Base-by-base conservation (phyloP, 2,888 invertebrate genomes). In the Lithophane ornitopus region DNA sequence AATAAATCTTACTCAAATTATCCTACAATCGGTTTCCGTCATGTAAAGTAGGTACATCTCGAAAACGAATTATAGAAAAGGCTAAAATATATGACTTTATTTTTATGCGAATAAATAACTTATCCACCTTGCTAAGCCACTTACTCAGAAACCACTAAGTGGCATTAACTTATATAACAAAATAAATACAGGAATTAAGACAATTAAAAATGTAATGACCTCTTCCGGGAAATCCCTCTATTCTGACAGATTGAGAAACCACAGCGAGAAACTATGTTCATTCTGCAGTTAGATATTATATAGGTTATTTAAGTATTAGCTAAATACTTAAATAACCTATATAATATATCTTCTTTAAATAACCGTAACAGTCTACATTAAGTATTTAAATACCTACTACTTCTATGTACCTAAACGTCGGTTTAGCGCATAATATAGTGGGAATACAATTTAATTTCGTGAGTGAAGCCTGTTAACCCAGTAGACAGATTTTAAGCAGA, bases 381-480 rank as follows among this genome's bases (percentile, higher is more conserved):
- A 4, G 44, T 39, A 61, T 69, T 78, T 59, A 62, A 34, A 16
- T 19, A 61, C n/a, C 41, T 63, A 41, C 12, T 59, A 14, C 16
- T 52, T 52, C 12, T 34, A 34, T 34, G 34, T 54, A n/a, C n/a
- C n/a, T n/a, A 46, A 61, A 46, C 19, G n/a, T 28, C 28, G 54
- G 39, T 54, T 39, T 28, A 56, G 8, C 6, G 26, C 56, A 70
- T 41, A 46, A 46, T 28, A 54, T 9, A 79, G 41, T 71, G 49
- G 12, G 4, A 70, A 70, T 34, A 56, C 46, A 49, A 49, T 63
- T 41, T 22, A 63, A 49, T 71, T 80, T 58, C 22, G 16, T 41
- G n/a, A 26, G 41, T 70, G 34, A 56, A 49, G 26, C 19, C 26
- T 22, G 8, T 12, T 59, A 39, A 39, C 44, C n/a, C n/a, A 56